These are phyloP conservation scores for Protophormia terraenovae DNA, from an alignment of 2,888 invertebrate species.

Conservation along the genomic window DNA sequence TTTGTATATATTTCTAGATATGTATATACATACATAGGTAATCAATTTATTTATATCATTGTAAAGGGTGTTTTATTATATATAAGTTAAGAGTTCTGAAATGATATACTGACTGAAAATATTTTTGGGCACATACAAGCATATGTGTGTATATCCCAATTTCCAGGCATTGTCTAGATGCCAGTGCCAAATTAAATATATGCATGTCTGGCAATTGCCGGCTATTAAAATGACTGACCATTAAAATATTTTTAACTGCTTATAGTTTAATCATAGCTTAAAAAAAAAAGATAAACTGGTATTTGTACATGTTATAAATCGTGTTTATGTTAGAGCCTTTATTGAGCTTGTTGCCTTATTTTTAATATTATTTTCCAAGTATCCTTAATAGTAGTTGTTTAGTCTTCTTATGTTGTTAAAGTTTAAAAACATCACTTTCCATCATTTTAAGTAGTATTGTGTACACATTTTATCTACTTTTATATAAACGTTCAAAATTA, in stretches of 20 bases:
- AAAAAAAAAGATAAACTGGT: no score
- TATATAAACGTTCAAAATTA: no score
- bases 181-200: no score
- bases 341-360: not conserved
- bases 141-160: no score
- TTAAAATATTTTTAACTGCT: no score
- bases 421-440: conserved; percentile 44
- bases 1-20: not conserved
- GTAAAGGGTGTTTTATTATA: no score
- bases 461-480: not conserved
- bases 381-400: conserved; percentile 32
- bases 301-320: not conserved
- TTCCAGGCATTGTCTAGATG: no score
- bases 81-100: not conserved
- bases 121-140: no score
- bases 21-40: not conserved
- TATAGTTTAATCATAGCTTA: no score
- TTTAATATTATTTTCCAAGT: conserved; percentile 18
- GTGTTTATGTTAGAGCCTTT: not conserved
- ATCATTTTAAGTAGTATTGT: conserved; percentile 10
- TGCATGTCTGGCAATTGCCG: no score
- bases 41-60: not conserved
- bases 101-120: no score
- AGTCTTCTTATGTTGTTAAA: conserved; percentile 43
- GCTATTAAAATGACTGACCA: no score